Evolutionary conservation across 2,797 vertebrate genomes (phyloP).

Genomic region (Ceryle rudis): DNA sequence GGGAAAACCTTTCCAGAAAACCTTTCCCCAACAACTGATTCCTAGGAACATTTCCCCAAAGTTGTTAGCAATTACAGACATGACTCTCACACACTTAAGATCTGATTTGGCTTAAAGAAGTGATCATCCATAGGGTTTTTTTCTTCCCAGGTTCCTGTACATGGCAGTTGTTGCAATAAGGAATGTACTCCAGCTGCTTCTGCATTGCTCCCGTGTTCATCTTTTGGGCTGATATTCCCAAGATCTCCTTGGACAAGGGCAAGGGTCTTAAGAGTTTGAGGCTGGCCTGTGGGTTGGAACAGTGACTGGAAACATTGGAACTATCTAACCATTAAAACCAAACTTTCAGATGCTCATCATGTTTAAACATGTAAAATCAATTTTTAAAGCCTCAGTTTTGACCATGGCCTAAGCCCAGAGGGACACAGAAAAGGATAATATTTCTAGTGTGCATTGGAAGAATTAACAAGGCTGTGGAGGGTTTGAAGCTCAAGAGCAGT

Average conservation of each 20-base stretch:
- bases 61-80: neutral
- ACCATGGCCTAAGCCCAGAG: neutral
- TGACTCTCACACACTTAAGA: neutral
- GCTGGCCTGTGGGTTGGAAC: neutral
- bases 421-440: neutral
- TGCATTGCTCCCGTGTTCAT: neutral
- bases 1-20: neutral
- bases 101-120: neutral
- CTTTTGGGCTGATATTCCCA: neutral
- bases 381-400: neutral
- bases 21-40: neutral
- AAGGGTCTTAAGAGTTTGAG: neutral
- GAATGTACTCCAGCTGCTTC: neutral
- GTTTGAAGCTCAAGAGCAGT: neutral
- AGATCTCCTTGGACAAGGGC: neutral
- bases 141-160: neutral
- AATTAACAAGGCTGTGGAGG: neutral
- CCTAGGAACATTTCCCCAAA: neutral
- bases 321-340: neutral
- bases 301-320: neutral
- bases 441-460: neutral
- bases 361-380: neutral
- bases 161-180: neutral
- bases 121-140: neutral
- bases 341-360: neutral